Conservation (phyloP, 2,113 vertebrate genomes). For the Bungarus multicinctus region DNA sequence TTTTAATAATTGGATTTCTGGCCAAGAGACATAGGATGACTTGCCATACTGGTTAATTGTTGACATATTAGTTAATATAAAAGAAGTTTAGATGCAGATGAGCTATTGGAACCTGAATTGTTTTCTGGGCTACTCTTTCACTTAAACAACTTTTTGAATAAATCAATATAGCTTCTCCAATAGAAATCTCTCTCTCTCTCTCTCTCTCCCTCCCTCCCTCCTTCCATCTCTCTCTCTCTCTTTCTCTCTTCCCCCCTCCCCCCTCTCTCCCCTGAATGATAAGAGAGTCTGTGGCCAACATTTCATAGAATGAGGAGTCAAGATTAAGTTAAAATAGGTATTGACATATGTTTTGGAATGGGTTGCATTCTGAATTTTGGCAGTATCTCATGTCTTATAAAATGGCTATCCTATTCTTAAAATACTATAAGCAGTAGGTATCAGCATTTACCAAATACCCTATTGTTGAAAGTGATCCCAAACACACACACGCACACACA, state of each 20-base stretch:
- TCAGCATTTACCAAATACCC: background rate
- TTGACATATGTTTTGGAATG: background rate
- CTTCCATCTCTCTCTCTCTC: no score
- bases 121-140: background rate
- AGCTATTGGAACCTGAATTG: background rate
- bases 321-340: background rate
- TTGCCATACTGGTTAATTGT: background rate
- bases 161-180: background rate
- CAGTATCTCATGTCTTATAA: background rate
- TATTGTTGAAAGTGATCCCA: background rate
- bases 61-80: background rate
- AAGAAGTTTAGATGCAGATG: background rate
- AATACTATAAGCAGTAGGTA: background rate
- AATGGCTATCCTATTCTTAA: background rate
- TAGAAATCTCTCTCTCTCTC: background rate
- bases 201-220: no score
- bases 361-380: background rate
- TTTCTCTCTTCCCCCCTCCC: no score
- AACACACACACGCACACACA: background rate
- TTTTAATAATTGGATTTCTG: background rate
- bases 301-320: background rate
- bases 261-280: no score
- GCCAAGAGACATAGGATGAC: background rate
- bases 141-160: background rate
- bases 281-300: background rate